Percentiles rank a stretch among this genome's conserved stretches.
Conservation (phyloP, 2,888 invertebrate species). For the Poecilobothrus nobilitatus region DNA sequence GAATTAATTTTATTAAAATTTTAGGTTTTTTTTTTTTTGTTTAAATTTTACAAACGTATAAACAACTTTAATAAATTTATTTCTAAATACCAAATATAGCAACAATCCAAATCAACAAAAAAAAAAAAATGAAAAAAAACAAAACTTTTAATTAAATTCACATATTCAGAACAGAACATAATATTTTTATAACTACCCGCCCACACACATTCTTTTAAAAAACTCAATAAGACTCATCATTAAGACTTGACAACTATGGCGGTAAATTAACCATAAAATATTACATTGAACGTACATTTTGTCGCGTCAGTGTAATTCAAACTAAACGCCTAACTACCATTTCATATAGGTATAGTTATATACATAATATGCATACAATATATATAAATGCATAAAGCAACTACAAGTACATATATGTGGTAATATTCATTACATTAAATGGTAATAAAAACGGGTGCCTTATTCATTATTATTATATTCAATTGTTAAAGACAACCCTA, state of each 20-base stretch:
- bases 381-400: no score
- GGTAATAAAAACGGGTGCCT: constrained; percentile 2
- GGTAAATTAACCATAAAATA: background rate
- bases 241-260: background rate
- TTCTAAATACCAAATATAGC: no score
- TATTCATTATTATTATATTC: background rate
- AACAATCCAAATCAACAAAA: no score
- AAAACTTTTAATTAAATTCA: background rate
- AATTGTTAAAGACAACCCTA: background rate
- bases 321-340: background rate
- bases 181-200: background rate
- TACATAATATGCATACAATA: no score
- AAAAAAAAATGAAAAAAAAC: no score
- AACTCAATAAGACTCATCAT: background rate
- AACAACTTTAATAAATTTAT: no score
- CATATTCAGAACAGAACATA: background rate
- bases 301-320: background rate
- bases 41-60: no score
- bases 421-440: background rate
- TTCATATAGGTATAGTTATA: background rate
- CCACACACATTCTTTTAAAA: background rate
- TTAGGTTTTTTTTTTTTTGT: no score
- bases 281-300: background rate
- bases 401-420: no score
- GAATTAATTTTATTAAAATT: no score